Evolutionary conservation across 2,888 invertebrate genomes (phyloP).

Genomic region (Empis stercorea): DNA sequence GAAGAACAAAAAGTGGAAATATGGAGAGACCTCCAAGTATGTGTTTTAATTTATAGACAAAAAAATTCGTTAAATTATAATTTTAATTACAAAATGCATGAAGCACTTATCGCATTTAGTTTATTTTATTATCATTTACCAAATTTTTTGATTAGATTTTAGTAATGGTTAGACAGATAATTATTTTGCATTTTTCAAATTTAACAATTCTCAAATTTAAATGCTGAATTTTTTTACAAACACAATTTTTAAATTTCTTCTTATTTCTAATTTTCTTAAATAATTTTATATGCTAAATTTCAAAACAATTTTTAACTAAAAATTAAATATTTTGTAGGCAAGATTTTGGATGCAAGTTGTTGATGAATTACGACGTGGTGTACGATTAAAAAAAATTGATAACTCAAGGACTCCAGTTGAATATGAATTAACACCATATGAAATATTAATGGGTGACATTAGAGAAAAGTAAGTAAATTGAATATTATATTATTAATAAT

Average conservation of each 20-base stretch:
- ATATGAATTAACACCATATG: constrained; percentile 90
- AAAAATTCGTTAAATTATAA: neutral
- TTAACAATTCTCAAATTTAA: neutral
- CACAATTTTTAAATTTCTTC: neutral
- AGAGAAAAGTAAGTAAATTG: constrained; percentile 47
- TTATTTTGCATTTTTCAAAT: neutral
- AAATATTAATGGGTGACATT: constrained; percentile 94
- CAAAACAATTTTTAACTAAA: neutral
- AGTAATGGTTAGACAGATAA: neutral
- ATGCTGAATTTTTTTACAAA: too few relatives aligned
- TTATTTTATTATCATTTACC: neutral
- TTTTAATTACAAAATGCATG: too few relatives aligned
- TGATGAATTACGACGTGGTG: constrained; percentile 79
- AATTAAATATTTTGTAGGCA: constrained; percentile 46
- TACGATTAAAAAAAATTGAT: constrained; percentile 81
- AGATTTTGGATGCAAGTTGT: constrained; percentile 94
- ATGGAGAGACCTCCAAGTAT: constrained; percentile 67
- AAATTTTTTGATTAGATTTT: neutral
- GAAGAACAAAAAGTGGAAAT: constrained; percentile 48
- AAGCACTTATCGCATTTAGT: too few relatives aligned
- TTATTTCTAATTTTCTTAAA: neutral
- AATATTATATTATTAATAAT: neutral
- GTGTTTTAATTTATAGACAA: constrained; percentile 32
- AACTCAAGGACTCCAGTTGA: constrained; percentile 67
- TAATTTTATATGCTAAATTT: too few relatives aligned